Evolutionary conservation across 2,797 vertebrate species (phyloP).

Genomic region (Sebastes nivosus): DNA sequence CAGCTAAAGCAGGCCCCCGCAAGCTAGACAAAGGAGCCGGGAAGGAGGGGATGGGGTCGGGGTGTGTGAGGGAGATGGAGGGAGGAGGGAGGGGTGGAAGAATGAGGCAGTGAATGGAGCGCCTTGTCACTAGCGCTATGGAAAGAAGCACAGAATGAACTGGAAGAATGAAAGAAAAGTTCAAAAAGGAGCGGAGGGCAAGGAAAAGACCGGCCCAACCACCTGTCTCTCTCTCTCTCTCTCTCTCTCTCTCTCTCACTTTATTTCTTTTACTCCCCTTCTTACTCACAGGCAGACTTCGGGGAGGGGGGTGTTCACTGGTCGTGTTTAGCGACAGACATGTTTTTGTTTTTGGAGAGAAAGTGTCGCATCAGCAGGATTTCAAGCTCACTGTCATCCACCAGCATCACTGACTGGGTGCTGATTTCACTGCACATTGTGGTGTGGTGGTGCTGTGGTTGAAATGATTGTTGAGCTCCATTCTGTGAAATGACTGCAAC

Average conservation of each 20-base stretch:
- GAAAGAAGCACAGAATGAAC: conserved; percentile 83
- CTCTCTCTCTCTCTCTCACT: conserved; percentile 69
- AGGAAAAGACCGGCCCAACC: conserved; percentile 78
- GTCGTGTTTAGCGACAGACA: conserved; percentile 64
- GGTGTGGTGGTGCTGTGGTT: not conserved
- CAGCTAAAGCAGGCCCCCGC: conserved; percentile 79
- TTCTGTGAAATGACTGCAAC: not conserved
- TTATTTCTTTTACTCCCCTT: conserved; percentile 70
- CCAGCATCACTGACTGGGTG: conserved; percentile 1
- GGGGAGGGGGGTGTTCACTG: conserved; percentile 25
- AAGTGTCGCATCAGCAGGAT: conserved; percentile 75
- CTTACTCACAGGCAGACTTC: conserved; percentile 56
- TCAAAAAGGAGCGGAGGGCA: conserved; percentile 82
- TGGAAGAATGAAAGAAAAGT: conserved; percentile 84
- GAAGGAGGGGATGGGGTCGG: conserved; percentile 66
- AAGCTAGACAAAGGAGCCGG: conserved; percentile 78
- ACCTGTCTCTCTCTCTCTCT: conserved; percentile 79
- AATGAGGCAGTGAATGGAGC: conserved; percentile 83
- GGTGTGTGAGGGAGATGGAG: conserved; percentile 65
- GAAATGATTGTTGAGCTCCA: not conserved
- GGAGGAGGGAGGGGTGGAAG: conserved; percentile 68
- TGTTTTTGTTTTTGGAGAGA: conserved; percentile 67
- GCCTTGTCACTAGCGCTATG: conserved; percentile 80
- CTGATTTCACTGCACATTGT: not conserved
- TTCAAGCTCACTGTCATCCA: conserved; percentile 62